phyloP scores from a whole-genome alignment of 1,140 invertebrate species.

The Drosophila cardini region DNA sequence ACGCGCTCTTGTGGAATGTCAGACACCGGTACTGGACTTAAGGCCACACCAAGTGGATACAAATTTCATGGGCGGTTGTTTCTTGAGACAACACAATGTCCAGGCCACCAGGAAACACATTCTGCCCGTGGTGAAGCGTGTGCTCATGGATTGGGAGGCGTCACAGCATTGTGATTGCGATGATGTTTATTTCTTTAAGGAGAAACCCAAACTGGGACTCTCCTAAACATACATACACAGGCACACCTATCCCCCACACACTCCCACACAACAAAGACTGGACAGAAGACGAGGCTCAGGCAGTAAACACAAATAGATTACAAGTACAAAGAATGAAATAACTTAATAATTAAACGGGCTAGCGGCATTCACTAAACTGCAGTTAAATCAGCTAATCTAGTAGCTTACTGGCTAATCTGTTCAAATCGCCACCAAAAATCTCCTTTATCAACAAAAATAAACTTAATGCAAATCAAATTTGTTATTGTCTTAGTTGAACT shows the following conservation, averaged over 20 bases:
- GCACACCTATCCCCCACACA: neutral
- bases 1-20: conserved; percentile 39
- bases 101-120: conserved; percentile 88
- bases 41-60: conserved; percentile 42
- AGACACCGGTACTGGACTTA: conserved; percentile 54
- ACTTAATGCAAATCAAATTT: neutral
- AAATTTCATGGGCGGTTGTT: conserved; percentile 72
- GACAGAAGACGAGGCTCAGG: neutral
- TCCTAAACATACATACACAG: conserved; percentile 36
- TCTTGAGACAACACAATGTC: conserved; percentile 86
- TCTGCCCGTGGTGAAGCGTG: conserved; percentile 86
- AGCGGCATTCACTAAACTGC: too few species aligned
- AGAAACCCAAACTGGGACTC: conserved; percentile 66
- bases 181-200: conserved; percentile 68
- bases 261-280: neutral
- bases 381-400: too few species aligned
- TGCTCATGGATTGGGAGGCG: conserved; percentile 65
- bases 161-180: conserved; percentile 55
- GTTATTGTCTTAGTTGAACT: conserved; percentile 10
- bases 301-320: neutral
- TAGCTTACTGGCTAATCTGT: too few species aligned
- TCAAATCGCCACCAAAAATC: too few species aligned
- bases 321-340: neutral
- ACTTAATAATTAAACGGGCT: neutral
- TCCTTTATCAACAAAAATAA: too few species aligned